phyloP scores from a whole-genome alignment of 2,888 invertebrate species.

The Parapristionchus giblindavisi region DNA sequence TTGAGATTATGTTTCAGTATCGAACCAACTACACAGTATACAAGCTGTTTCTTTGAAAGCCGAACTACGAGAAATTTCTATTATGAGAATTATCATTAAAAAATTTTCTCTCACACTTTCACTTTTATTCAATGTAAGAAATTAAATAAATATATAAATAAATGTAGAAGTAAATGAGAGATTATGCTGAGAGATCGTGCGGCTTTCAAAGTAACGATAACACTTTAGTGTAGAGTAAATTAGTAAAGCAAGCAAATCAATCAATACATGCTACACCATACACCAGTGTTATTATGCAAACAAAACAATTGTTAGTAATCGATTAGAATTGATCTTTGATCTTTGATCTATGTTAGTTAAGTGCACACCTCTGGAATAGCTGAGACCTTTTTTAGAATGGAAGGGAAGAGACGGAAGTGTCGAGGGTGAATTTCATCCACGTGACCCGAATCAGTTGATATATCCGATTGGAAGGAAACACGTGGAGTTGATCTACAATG shows the following conservation, averaged over 20 bases:
- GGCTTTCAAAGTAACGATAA: too few species aligned
- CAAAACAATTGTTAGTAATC: too few species aligned
- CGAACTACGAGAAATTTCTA: neutral
- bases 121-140: too few species aligned
- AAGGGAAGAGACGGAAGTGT: slow-evolving; percentile 3
- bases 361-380: slow-evolving; percentile 50
- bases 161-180: too few species aligned
- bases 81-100: too few species aligned
- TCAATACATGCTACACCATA: too few species aligned
- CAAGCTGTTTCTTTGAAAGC: neutral
- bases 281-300: too few species aligned
- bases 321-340: neutral
- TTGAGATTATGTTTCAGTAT: neutral
- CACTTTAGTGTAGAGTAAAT: too few species aligned
- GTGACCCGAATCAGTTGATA: neutral
- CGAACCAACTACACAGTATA: neutral
- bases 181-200: too few species aligned
- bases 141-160: too few species aligned
- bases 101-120: too few species aligned
- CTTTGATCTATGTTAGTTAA: neutral
- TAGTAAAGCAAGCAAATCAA: too few species aligned
- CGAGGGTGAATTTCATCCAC: neutral
- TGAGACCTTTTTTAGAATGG: slow-evolving; percentile 43
- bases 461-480: slow-evolving; percentile 49
- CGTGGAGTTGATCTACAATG: slow-evolving; percentile 49